phyloP scores from a whole-genome alignment of 2,797 vertebrate species.

The Rallus crepitans region DNA sequence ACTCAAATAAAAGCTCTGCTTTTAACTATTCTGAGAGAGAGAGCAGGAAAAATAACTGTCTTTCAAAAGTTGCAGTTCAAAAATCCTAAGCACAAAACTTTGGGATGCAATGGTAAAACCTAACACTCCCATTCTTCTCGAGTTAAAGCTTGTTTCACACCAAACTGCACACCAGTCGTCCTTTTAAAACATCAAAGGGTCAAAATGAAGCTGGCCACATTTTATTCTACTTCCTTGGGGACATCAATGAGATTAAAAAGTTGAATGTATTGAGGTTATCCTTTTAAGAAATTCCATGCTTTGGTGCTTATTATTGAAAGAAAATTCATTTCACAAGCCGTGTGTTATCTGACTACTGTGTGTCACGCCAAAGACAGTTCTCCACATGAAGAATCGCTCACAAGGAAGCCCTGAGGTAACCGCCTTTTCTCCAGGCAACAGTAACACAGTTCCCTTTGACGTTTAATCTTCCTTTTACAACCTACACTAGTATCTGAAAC shows the following conservation, averaged over 20 bases:
- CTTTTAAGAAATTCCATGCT: conserved; percentile 75
- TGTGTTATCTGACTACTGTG: conserved; percentile 45
- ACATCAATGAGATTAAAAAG: conserved; percentile 32
- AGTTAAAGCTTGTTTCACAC: conserved; percentile 53
- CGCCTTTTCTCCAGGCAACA: conserved; percentile 74
- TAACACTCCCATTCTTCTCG: not conserved
- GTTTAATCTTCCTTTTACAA: conserved; percentile 58
- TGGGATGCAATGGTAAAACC: not conserved
- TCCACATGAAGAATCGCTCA: conserved; percentile 77
- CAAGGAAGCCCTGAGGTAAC: conserved; percentile 83
- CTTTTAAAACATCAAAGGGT: conserved; percentile 50
- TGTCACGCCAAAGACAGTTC: conserved; percentile 75
- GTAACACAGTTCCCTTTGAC: conserved; percentile 71
- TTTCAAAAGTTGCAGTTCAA: conserved; percentile 32
- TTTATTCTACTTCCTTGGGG: conserved; percentile 33
- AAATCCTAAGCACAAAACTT: conserved; percentile 42
- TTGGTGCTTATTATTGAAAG: conserved; percentile 75
- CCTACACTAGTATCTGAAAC: conserved; percentile 69
- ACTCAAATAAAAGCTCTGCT: conserved; percentile 25
- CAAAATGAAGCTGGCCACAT: conserved; percentile 38
- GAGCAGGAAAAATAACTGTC: not conserved
- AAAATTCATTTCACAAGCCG: conserved; percentile 76
- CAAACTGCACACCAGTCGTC: conserved; percentile 48
- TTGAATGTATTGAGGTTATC: conserved; percentile 54
- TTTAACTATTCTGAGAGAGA: conserved; percentile 4